These are phyloP conservation scores for Lordiphosa clarofinis DNA, from an alignment of 1,140 invertebrate species.

Conservation along the genomic window DNA sequence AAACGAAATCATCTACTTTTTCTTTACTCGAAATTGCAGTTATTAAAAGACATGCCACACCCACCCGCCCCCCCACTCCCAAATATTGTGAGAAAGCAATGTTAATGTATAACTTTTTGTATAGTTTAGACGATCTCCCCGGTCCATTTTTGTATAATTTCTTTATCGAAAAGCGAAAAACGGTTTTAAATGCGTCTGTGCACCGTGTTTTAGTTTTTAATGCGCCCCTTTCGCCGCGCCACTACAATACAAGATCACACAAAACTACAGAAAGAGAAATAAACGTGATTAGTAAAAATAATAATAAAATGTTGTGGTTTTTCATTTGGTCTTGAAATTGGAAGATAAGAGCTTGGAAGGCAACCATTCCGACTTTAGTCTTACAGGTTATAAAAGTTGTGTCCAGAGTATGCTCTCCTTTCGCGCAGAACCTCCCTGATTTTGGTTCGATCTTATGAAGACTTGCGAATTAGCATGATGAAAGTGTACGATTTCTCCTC, in stretches of 20 bases:
- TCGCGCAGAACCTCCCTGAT: too few species aligned
- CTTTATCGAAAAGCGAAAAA: slow-evolving; percentile 14
- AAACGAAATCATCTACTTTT: slow-evolving; percentile 7
- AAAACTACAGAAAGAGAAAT: slow-evolving; percentile 63
- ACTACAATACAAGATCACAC: slow-evolving; percentile 50
- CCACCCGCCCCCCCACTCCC: not conserved
- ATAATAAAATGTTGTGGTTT: slow-evolving; percentile 1
- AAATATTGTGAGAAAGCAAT: slow-evolving; percentile 36
- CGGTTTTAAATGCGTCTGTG: slow-evolving; percentile 41
- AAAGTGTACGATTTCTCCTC: too few species aligned
- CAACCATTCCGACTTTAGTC: too few species aligned
- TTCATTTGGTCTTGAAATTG: too few species aligned
- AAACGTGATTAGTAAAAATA: slow-evolving; percentile 73
- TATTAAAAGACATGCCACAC: slow-evolving; percentile 31
- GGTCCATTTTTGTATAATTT: slow-evolving; percentile 38
- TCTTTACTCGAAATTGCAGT: slow-evolving; percentile 17
- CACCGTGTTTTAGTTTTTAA: slow-evolving; percentile 63
- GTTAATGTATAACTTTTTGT: slow-evolving; percentile 45
- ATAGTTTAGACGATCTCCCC: slow-evolving; percentile 63
- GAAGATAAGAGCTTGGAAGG: too few species aligned
- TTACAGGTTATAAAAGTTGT: too few species aligned
- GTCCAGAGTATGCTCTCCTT: too few species aligned
- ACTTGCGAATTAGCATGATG: too few species aligned
- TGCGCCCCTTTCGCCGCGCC: slow-evolving; percentile 43
- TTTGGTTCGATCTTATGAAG: too few species aligned